Evolutionary conservation across 2,113 vertebrate genomes (phyloP).

Genomic region (Passer domesticus): DNA sequence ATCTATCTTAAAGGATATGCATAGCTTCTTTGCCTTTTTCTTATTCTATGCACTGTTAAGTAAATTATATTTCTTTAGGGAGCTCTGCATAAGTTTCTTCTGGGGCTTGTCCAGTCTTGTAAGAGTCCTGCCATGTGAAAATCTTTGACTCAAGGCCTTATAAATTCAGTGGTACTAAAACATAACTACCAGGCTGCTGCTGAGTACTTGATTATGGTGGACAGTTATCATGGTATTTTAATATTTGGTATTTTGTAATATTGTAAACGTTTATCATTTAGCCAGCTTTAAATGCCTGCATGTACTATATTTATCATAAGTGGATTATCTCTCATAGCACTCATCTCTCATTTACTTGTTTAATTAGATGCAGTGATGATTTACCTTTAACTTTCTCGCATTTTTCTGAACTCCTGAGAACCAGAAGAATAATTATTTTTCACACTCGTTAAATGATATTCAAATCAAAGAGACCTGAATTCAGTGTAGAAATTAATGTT

Average conservation of each 20-base stretch:
- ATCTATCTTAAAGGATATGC: neutral
- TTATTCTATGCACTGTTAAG: neutral
- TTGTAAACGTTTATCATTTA: neutral
- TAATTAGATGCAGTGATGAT: neutral
- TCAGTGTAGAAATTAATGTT: neutral
- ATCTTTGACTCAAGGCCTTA: neutral
- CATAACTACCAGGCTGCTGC: neutral
- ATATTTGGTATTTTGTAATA: neutral
- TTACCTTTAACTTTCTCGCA: neutral
- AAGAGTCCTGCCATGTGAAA: neutral
- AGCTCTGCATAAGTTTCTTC: neutral
- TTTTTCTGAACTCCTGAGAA: neutral
- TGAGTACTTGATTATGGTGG: neutral
- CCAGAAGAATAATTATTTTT: neutral
- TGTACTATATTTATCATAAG: neutral
- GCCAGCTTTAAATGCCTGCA: neutral
- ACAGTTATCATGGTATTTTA: neutral
- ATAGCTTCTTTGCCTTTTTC: neutral
- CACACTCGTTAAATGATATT: neutral
- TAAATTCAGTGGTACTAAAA: neutral
- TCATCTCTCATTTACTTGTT: neutral
- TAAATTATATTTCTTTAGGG: neutral
- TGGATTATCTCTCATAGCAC: neutral
- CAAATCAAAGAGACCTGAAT: neutral
- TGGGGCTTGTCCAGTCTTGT: neutral